Conservation (phyloP, 2,888 invertebrate species). For the Agrotis ipsilon region DNA sequence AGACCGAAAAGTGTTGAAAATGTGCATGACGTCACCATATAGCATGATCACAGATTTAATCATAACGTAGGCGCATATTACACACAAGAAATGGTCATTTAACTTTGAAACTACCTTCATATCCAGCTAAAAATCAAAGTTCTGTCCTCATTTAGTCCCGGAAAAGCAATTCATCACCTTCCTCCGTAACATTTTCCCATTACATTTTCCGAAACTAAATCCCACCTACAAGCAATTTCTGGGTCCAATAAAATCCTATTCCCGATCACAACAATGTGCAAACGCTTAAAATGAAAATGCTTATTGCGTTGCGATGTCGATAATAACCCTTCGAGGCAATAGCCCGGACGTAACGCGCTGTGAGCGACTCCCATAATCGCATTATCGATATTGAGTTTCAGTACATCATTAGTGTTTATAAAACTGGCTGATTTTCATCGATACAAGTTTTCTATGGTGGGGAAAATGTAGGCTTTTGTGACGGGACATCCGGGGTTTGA, state of each 20-base stretch:
- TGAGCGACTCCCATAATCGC: conserved; percentile 56
- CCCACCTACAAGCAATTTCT: conserved; percentile 39
- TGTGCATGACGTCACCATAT: no score
- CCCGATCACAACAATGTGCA: conserved; percentile 54
- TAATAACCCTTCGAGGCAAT: conserved; percentile 56
- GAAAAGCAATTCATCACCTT: not conserved
- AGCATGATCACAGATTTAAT: no score
- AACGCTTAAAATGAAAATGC: conserved; percentile 57
- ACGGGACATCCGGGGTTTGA: not conserved
- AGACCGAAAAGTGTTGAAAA: no score
- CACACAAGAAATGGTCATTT: not conserved
- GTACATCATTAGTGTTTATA: conserved; percentile 46
- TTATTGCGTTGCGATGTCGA: conserved; percentile 51
- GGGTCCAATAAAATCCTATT: conserved; percentile 52
- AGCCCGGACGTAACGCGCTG: conserved; percentile 43
- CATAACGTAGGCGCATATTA: no score
- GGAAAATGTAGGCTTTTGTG: not conserved
- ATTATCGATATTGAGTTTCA: conserved; percentile 59
- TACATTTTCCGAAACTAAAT: conserved; percentile 45
- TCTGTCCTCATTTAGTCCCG: not conserved
- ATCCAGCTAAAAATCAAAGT: conserved; percentile 1
- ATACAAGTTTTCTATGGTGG: not conserved
- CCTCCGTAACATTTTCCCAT: conserved; percentile 18
- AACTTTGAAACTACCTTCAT: not conserved
- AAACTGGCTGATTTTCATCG: conserved; percentile 27